Conservation (phyloP, 2,113 vertebrate genomes). For the Oreotrochilus melanogaster region DNA sequence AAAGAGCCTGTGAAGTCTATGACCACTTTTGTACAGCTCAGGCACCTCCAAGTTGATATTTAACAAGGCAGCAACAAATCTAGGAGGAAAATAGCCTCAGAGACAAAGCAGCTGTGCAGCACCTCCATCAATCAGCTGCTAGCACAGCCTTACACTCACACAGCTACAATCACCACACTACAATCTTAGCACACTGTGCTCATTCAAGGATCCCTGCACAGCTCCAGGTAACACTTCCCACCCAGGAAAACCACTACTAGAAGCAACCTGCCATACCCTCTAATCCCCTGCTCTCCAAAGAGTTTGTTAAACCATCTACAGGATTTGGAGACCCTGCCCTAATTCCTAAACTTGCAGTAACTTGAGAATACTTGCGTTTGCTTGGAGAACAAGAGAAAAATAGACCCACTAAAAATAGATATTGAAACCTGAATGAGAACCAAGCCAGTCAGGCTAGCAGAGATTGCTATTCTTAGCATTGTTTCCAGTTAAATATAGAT, state of each 20-base stretch:
- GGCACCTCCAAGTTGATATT: background rate
- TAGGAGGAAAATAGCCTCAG: background rate
- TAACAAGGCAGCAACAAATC: background rate
- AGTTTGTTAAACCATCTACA: background rate
- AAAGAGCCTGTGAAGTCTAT: background rate
- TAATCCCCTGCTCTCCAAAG: background rate
- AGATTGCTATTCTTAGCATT: conserved; percentile 1
- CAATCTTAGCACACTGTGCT: background rate
- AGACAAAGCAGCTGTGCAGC: background rate
- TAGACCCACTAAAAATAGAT: background rate
- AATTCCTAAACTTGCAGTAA: background rate
- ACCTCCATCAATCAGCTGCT: background rate
- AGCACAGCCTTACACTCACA: background rate
- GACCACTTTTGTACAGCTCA: accelerated
- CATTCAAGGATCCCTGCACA: background rate
- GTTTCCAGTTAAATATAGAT: conserved; percentile 15
- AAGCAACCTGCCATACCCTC: background rate
- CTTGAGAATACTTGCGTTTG: background rate
- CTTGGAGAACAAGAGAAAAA: background rate
- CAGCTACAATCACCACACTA: background rate
- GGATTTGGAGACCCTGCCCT: background rate
- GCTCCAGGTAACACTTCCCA: background rate
- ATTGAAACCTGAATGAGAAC: background rate
- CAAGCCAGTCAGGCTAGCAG: background rate
- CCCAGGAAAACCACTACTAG: background rate